Evolutionary conservation across 2,113 vertebrate genomes (phyloP).

Genomic region (Morone saxatilis): DNA sequence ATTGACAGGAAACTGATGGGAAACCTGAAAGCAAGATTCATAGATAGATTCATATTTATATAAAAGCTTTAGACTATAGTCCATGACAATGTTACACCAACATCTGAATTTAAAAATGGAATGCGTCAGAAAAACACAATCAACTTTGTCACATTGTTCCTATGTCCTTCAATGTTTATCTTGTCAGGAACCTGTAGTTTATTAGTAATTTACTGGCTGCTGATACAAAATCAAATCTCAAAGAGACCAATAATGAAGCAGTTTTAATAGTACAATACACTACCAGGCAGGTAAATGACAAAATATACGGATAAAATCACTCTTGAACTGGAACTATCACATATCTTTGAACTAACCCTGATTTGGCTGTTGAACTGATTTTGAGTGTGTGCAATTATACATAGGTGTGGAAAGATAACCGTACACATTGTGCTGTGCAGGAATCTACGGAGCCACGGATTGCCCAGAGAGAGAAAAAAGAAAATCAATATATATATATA

Average conservation of each 20-base stretch:
- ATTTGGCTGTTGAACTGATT: neutral
- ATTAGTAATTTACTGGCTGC: neutral
- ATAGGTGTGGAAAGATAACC: too few species aligned
- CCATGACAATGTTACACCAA: neutral
- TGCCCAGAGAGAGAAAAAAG: too few species aligned
- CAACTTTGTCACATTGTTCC: neutral
- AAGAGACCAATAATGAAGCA: neutral
- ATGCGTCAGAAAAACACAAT: neutral
- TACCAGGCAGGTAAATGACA: neutral
- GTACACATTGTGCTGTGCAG: too few species aligned
- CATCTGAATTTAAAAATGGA: neutral
- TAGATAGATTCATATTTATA: neutral
- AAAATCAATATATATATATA: too few species aligned
- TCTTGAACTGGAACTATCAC: neutral
- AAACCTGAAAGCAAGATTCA: constrained; percentile 85
- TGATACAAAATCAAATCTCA: neutral
- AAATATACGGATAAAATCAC: neutral
- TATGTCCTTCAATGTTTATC: neutral
- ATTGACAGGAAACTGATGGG: constrained; percentile 93
- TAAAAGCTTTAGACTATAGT: neutral
- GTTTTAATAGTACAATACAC: neutral
- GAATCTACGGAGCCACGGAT: too few species aligned
- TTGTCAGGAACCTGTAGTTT: neutral
- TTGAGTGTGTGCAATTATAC: neutral
- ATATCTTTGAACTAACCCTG: neutral